A percentile compares a stretch with the other conserved stretches of the same genome.
These are phyloP conservation scores for Trypoxylus dichotomus DNA, from an alignment of 1,140 invertebrate species.

Conservation along the genomic window DNA sequence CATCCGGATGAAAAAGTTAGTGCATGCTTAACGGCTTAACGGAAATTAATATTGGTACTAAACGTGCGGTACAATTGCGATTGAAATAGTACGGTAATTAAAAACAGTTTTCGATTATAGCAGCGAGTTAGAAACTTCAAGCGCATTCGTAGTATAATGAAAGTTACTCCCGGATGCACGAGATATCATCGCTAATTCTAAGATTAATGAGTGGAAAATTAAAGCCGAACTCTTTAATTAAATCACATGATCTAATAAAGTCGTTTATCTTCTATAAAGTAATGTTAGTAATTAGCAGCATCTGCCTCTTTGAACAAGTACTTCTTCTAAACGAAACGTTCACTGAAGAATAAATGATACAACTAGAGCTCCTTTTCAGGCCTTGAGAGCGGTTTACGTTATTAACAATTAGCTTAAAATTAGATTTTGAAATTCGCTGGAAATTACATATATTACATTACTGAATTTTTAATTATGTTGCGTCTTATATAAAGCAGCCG, in stretches of 20 bases:
- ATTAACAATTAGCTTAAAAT: too few relatives aligned
- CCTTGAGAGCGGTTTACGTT: too few relatives aligned
- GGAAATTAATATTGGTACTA: background rate
- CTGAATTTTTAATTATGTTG: too few relatives aligned
- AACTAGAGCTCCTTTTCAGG: too few relatives aligned
- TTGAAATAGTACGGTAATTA: background rate
- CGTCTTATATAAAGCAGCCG: too few relatives aligned
- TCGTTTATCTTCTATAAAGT: background rate
- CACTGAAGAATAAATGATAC: too few relatives aligned
- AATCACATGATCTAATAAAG: background rate
- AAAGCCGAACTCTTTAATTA: background rate
- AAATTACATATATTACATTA: too few relatives aligned
- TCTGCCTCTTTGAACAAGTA: background rate
- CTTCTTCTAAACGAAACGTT: too few relatives aligned
- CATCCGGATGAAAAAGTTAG: background rate
- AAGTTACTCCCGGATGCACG: background rate
- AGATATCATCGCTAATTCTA: background rate
- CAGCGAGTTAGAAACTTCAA: background rate
- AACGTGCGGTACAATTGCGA: background rate
- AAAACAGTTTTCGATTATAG: background rate
- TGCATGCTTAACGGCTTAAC: background rate
- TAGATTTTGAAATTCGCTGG: too few relatives aligned
- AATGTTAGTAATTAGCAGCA: background rate
- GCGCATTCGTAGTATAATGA: background rate
- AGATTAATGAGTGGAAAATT: conserved; percentile 3